A percentile compares a stretch with the other conserved stretches of the same genome.
Evolutionary conservation across 2,888 invertebrate genomes (phyloP).

Genomic region (Amphipyra berbera): DNA sequence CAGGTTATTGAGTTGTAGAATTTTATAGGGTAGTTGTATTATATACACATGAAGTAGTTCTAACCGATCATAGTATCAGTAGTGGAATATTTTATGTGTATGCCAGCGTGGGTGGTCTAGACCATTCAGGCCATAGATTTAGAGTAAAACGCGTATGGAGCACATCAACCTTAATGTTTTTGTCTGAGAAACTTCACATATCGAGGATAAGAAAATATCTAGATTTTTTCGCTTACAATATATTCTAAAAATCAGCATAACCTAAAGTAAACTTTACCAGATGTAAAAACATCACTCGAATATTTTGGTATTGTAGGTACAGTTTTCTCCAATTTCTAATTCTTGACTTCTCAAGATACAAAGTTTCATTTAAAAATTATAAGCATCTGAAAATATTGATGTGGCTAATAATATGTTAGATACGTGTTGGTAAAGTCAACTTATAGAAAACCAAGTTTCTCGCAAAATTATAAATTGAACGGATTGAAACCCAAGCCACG

Average conservation of each 20-base stretch:
- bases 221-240: conserved; percentile 20
- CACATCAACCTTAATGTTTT: conserved; percentile 31
- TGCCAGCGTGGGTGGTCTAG: conserved; percentile 26
- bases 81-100: conserved; percentile 1
- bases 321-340: too few relatives aligned
- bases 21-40: too few relatives aligned
- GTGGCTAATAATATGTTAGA: too few relatives aligned
- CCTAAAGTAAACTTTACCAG: conserved; percentile 11
- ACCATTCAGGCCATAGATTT: conserved; percentile 16
- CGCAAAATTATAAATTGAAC: conserved; percentile 22
- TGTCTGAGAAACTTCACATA: conserved; percentile 25
- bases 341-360: too few relatives aligned
- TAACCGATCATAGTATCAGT: too few relatives aligned
- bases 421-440: not conserved
- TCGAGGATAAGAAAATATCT: conserved; percentile 33
- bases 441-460: conserved; percentile 5
- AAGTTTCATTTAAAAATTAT: too few relatives aligned
- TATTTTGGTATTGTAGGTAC: not conserved
- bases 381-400: too few relatives aligned
- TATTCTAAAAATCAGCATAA: conserved; percentile 16
- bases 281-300: conserved; percentile 9
- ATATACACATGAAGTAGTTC: too few relatives aligned
- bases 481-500: conserved; percentile 30
- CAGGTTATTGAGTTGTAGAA: too few relatives aligned
- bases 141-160: conserved; percentile 17